Conservation (phyloP, 2,113 vertebrate genomes). For the Lasiurus cinereus region DNA sequence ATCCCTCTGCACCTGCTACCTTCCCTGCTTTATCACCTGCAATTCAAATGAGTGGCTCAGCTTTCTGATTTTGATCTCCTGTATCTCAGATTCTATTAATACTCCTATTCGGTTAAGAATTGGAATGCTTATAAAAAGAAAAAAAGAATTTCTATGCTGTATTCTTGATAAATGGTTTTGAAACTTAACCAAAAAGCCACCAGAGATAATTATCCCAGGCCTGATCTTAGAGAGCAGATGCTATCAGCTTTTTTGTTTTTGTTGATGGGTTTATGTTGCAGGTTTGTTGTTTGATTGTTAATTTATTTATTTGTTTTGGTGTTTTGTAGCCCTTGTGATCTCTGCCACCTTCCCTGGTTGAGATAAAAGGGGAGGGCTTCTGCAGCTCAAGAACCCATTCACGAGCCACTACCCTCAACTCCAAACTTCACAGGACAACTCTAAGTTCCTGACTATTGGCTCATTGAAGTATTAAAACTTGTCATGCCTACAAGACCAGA, state of each 20-base stretch:
- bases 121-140: background rate
- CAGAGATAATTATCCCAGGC: background rate
- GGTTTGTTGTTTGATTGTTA: background rate
- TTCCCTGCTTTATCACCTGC: background rate
- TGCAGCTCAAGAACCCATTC: background rate
- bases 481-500: background rate
- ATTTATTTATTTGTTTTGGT: too few relatives aligned
- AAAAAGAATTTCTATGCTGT: background rate
- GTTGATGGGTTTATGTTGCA: background rate
- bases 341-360: background rate
- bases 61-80: constrained; percentile 38
- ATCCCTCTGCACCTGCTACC: constrained; percentile 14
- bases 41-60: background rate
- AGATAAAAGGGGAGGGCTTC: background rate
- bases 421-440: background rate
- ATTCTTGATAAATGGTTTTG: background rate
- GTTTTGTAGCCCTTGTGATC: background rate
- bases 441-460: background rate
- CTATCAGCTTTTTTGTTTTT: constrained; percentile 8
- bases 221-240: constrained; percentile 9
- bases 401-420: background rate
- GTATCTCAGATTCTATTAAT: constrained; percentile 29
- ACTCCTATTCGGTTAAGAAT: constrained; percentile 48
- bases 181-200: background rate
- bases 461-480: background rate